A percentile compares a stretch with the other conserved stretches of the same genome.
phyloP scores from a whole-genome alignment of 1,140 invertebrate species.

The Homarus americanus region DNA sequence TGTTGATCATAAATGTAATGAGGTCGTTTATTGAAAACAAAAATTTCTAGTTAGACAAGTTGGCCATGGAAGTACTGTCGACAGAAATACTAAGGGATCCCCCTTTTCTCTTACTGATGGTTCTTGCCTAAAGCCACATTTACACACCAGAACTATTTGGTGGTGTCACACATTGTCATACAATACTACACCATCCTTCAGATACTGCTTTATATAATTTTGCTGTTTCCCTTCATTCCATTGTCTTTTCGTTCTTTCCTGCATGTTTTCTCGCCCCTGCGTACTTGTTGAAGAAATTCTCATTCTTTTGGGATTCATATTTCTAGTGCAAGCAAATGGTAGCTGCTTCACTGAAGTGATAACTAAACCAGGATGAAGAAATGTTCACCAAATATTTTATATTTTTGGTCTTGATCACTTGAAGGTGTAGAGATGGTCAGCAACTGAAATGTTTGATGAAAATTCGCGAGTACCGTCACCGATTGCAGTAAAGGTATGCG shows the following conservation, averaged over 20 bases:
- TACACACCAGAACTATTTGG: background rate
- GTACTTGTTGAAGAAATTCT: background rate
- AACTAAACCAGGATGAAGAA: background rate
- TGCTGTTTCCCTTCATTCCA: background rate
- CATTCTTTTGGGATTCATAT: background rate
- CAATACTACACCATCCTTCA: background rate
- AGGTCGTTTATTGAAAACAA: background rate
- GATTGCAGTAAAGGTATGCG: background rate
- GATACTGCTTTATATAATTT: background rate
- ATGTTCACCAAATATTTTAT: background rate
- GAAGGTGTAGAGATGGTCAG: too few species aligned
- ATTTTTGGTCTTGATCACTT: too few species aligned
- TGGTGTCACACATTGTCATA: background rate
- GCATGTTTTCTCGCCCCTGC: background rate
- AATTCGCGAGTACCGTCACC: background rate
- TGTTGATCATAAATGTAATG: background rate
- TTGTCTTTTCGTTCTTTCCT: background rate
- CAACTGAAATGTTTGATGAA: background rate
- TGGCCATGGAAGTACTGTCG: background rate
- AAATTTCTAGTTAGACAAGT: background rate
- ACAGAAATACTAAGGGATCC: background rate
- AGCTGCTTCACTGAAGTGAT: background rate
- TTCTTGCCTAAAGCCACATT: background rate
- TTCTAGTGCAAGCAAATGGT: background rate
- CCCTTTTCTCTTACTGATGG: background rate